Percentiles rank a stretch among this genome's conserved stretches.
phyloP scores from a whole-genome alignment of 2,113 vertebrate genomes.

The Pholis gunnellus region DNA sequence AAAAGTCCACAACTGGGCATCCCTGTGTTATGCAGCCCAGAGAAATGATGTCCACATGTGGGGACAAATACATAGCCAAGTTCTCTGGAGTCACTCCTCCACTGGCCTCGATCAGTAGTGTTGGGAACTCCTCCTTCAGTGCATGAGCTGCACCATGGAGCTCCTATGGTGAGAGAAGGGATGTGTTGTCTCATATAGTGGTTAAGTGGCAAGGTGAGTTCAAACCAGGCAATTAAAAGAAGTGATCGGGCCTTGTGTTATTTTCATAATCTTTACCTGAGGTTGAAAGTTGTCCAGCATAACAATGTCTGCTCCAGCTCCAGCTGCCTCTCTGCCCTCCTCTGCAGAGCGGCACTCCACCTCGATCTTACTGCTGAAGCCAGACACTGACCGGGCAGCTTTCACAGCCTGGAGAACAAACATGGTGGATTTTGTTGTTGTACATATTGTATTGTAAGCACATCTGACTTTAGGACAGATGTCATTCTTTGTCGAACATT shows the following conservation, averaged over 20 bases:
- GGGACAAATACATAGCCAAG: conserved; percentile 80
- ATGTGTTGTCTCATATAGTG: background rate
- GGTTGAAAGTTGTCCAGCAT: conserved; percentile 89
- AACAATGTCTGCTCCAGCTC: conserved; percentile 84
- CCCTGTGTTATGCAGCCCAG: conserved; percentile 89
- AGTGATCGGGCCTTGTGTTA: background rate
- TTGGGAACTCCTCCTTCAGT: conserved; percentile 82
- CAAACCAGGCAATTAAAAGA: background rate
- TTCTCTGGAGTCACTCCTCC: conserved; percentile 84
- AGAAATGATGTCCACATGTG: conserved; percentile 85
- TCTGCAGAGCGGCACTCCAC: conserved; percentile 85
- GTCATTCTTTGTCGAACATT: background rate
- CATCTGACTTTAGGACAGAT: background rate
- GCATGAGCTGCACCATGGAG: conserved; percentile 77
- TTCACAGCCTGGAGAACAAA: conserved; percentile 75
- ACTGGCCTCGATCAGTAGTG: conserved; percentile 85
- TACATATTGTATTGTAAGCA: background rate
- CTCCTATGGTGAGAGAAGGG: conserved; percentile 69
- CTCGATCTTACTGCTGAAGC: conserved; percentile 87
- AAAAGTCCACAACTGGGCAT: conserved; percentile 86
- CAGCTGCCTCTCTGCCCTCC: conserved; percentile 80
- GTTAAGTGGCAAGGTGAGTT: background rate
- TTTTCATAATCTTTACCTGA: conserved; percentile 75
- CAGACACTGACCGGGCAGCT: conserved; percentile 71
- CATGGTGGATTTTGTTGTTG: background rate